Percentiles rank a stretch among this genome's conserved stretches.
Conservation (phyloP, 2,797 vertebrate species). For the Bradypodion pumilum region DNA sequence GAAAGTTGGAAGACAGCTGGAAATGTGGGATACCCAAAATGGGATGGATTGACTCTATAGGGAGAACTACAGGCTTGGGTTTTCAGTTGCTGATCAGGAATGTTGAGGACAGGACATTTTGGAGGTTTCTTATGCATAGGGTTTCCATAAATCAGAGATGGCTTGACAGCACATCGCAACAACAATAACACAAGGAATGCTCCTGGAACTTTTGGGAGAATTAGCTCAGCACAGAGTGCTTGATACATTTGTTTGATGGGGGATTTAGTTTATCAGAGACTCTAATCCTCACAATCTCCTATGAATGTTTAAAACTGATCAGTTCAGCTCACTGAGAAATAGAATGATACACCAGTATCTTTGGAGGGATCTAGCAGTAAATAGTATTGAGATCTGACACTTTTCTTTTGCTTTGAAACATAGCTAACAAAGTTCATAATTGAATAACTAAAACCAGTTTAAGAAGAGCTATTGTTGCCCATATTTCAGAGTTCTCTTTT, state of each 20-base stretch:
- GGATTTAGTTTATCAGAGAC: slow-evolving; percentile 31
- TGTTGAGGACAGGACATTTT: too few species aligned
- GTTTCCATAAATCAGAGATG: too few species aligned
- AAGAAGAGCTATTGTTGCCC: background rate
- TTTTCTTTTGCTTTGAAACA: slow-evolving; percentile 32
- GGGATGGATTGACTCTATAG: too few species aligned
- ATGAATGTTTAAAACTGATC: slow-evolving; percentile 31
- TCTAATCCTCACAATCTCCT: slow-evolving; percentile 19
- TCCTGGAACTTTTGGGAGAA: background rate
- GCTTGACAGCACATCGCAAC: too few species aligned
- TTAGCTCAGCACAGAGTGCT: slow-evolving; percentile 10
- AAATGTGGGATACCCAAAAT: too few species aligned
- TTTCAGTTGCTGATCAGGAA: too few species aligned
- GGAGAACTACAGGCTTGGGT: too few species aligned
- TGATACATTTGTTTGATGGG: slow-evolving; percentile 29
- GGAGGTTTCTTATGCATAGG: too few species aligned
- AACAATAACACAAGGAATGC: background rate
- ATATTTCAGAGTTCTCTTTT: background rate
- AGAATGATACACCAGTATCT: background rate
- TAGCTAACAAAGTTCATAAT: background rate
- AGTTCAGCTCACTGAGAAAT: slow-evolving; percentile 24
- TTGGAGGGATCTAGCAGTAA: background rate
- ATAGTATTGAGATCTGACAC: slow-evolving; percentile 7
- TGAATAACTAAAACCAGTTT: too few species aligned
- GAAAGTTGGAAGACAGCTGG: too few species aligned